Evolutionary conservation across 1,140 invertebrate species (phyloP).

Genomic region (Drosophila pectinifera): DNA sequence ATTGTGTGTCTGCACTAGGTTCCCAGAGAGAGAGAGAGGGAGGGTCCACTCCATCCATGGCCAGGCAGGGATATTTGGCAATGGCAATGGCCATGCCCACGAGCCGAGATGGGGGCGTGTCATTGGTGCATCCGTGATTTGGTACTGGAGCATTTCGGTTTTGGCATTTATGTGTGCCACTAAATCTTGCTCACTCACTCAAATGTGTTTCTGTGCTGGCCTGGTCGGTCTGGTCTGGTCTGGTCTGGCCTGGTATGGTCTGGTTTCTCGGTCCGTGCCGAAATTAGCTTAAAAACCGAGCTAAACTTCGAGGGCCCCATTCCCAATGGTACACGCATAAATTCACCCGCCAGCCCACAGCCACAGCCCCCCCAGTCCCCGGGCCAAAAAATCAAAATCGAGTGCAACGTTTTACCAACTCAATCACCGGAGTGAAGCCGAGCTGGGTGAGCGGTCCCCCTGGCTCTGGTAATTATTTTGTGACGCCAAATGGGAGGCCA

Average conservation of each 20-base stretch:
- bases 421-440: conserved; percentile 62
- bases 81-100: conserved; percentile 14
- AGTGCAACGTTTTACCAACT: conserved; percentile 79
- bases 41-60: background rate
- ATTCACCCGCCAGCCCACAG: conserved; percentile 30
- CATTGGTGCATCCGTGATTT: conserved; percentile 71
- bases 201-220: conserved; percentile 45
- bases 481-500: conserved; percentile 62
- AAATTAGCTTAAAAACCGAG: conserved; percentile 80
- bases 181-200: conserved; percentile 80
- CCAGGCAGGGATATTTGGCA: background rate
- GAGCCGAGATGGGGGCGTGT: conserved; percentile 58
- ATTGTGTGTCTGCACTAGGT: conserved; percentile 32
- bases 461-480: conserved; percentile 81
- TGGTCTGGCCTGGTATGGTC: conserved; percentile 9
- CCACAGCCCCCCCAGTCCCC: background rate
- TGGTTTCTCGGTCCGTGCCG: conserved; percentile 27
- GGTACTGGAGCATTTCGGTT: conserved; percentile 73
- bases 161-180: conserved; percentile 79
- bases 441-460: conserved; percentile 36
- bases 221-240: background rate
- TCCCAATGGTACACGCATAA: conserved; percentile 65
- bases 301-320: conserved; percentile 51
- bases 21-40: conserved; percentile 13
- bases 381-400: conserved; percentile 74